phyloP scores from a whole-genome alignment of 37 sponge, comb jelly and placozoan species.

The Spongilla lacustris region DNA sequence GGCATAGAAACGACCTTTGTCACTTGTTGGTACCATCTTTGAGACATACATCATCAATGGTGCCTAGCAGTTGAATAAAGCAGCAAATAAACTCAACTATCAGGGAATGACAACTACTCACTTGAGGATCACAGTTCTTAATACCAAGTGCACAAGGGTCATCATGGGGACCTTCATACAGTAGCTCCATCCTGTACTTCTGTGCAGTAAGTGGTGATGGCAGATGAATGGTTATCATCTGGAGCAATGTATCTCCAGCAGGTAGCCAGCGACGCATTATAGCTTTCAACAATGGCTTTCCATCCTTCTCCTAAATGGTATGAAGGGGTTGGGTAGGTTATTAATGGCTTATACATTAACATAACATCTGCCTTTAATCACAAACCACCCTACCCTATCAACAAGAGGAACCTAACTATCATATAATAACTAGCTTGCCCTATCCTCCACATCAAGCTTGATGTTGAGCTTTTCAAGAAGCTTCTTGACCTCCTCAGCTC shows the following conservation, averaged over 20 bases:
- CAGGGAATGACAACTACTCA: conserved; percentile 16
- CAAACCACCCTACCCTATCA: too few species aligned
- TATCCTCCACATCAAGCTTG: conserved; percentile 84
- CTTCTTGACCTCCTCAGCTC: conserved; percentile 85
- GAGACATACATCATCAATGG: conserved; percentile 97
- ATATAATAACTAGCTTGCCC: conserved; percentile 24
- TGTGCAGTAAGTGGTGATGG: conserved; percentile 98
- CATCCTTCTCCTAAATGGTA: conserved; percentile 76
- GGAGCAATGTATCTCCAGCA: conserved; percentile 93
- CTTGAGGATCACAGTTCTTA: conserved; percentile 94
- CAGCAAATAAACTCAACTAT: neutral
- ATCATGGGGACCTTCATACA: conserved; percentile 98
- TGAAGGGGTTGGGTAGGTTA: too few species aligned
- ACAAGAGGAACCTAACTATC: too few species aligned
- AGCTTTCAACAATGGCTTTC: conserved; percentile 52
- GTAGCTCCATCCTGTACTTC: conserved; percentile 95
- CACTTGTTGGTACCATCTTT: conserved; percentile 98
- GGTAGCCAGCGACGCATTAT: conserved; percentile 84
- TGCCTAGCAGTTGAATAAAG: conserved; percentile 52
- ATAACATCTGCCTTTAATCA: too few species aligned
- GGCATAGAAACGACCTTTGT: conserved; percentile 99
- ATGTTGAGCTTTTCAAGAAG: conserved; percentile 86
- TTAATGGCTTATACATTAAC: too few species aligned
- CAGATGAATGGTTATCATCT: conserved; percentile 98
- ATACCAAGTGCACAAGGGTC: conserved; percentile 91